phyloP scores from a whole-genome alignment of 37 sponge, comb jelly and placozoan genomes.

The Aphrocallistes beatrix region DNA sequence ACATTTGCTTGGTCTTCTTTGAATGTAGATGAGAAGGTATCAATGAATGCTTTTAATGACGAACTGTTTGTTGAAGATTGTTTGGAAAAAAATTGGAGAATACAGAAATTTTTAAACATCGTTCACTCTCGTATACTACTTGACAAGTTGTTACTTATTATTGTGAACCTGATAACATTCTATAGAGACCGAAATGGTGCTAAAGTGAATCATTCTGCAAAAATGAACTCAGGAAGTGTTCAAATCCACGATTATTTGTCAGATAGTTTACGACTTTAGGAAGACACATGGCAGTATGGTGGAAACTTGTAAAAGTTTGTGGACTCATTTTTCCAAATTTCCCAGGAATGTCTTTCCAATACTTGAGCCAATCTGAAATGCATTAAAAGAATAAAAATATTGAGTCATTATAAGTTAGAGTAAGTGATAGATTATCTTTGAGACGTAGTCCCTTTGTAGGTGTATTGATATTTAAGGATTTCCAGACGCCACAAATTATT shows the following conservation, averaged over 20 bases:
- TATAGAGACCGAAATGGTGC: constrained; percentile 14
- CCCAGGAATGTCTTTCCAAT: background rate
- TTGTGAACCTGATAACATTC: background rate
- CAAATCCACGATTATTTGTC: constrained; percentile 6
- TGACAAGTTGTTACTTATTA: too few relatives aligned
- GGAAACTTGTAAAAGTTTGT: background rate
- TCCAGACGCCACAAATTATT: background rate
- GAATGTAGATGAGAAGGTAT: too few relatives aligned
- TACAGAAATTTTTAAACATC: too few relatives aligned
- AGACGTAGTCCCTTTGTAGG: constrained; percentile 14
- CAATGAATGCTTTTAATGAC: too few relatives aligned
- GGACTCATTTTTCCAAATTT: background rate
- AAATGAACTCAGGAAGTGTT: background rate
- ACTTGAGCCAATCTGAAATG: background rate
- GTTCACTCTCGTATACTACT: too few relatives aligned
- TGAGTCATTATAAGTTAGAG: constrained; percentile 12
- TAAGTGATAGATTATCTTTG: background rate
- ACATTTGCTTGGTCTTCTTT: too few relatives aligned
- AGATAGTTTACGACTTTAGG: background rate
- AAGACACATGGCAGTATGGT: background rate
- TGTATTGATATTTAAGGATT: background rate
- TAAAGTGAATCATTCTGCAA: background rate
- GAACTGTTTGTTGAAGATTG: too few relatives aligned
- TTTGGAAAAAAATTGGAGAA: too few relatives aligned
- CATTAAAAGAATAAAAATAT: background rate